Conservation (phyloP, 1,140 invertebrate species). For the Drosophila erecta region DNA sequence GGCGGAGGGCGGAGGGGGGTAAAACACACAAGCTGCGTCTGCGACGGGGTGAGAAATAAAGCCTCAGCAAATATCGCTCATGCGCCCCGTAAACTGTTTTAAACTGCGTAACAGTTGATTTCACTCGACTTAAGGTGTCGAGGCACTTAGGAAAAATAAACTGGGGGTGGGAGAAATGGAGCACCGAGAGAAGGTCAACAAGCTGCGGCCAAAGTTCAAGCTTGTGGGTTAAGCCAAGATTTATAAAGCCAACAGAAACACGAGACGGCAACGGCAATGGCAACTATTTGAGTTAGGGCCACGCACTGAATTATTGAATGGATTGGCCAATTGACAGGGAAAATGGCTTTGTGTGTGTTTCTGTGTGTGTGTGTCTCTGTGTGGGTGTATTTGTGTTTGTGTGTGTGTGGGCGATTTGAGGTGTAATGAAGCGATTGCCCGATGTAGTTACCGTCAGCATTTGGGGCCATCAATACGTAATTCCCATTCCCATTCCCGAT, state of each 20-base stretch:
- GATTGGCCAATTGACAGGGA: conserved; percentile 46
- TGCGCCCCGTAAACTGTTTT: conserved; percentile 77
- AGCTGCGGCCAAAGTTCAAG: conserved; percentile 56
- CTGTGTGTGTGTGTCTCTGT: conserved; percentile 5
- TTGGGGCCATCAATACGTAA: conserved; percentile 65
- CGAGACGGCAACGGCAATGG: conserved; percentile 7
- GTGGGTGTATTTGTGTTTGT: conserved; percentile 5
- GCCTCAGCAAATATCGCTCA: conserved; percentile 69
- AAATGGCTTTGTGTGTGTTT: conserved; percentile 38
- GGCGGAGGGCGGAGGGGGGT: neutral
- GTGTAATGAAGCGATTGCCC: conserved; percentile 63
- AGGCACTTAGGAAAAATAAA: conserved; percentile 10
- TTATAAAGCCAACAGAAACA: conserved; percentile 29
- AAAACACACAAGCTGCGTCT: neutral
- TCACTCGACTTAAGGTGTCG: conserved; percentile 70
- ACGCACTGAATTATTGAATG: conserved; percentile 70
- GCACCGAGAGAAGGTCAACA: conserved; percentile 19
- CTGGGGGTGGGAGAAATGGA: neutral
- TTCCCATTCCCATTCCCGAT: conserved; percentile 9
- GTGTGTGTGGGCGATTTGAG: conserved; percentile 22
- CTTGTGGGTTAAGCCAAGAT: conserved; percentile 58
- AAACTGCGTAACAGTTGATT: conserved; percentile 78
- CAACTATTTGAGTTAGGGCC: conserved; percentile 49
- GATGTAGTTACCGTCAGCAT: conserved; percentile 48
- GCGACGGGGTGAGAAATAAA: neutral